phyloP scores from a whole-genome alignment of 2,888 invertebrate genomes.

The Papilio gigon region DNA sequence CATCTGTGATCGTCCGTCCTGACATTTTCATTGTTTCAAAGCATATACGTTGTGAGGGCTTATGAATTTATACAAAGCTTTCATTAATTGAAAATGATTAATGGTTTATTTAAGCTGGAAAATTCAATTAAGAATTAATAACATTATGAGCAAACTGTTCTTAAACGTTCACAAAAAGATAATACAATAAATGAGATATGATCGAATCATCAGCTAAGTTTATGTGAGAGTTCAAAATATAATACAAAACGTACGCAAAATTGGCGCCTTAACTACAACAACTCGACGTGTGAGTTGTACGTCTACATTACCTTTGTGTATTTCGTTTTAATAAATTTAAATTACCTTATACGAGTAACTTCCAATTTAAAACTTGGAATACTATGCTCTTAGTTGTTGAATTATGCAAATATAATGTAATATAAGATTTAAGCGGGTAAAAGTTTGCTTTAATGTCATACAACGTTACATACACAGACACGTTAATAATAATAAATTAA shows the following conservation, averaged over 20 bases:
- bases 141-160: background rate
- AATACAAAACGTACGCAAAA: background rate
- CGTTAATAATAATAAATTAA: too few relatives aligned
- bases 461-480: background rate
- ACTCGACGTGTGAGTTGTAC: too few relatives aligned
- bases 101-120: background rate
- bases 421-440: background rate
- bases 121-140: background rate
- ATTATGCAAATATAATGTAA: constrained; percentile 7
- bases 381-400: background rate
- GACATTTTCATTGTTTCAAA: constrained; percentile 1
- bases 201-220: background rate
- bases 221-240: background rate
- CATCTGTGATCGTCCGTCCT: constrained; percentile 8
- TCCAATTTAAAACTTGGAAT: constrained; percentile 14
- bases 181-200: background rate
- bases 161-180: background rate
- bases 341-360: constrained; percentile 8
- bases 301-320: background rate
- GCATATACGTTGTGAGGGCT: background rate
- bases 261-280: background rate
- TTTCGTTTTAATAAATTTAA: constrained; percentile 16
- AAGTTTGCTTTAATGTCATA: background rate
- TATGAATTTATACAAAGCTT: constrained; percentile 16
- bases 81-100: background rate